Conservation (phyloP, 2,113 vertebrate species). For the Pheucticus melanocephalus region DNA sequence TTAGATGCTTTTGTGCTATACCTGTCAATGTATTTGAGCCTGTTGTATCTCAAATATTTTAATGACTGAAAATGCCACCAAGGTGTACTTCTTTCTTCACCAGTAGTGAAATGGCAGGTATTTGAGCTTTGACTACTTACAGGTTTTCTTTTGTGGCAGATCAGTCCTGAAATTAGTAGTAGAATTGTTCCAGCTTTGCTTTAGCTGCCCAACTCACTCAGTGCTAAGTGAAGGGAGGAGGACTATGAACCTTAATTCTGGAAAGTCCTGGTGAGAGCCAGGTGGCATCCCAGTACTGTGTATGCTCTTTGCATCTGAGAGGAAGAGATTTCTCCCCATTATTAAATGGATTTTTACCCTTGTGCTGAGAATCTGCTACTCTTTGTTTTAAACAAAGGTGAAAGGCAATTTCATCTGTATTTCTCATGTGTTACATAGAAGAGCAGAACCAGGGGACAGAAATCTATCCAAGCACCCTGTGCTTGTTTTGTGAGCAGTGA, state of each 20-base stretch:
- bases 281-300: neutral
- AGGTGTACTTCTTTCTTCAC: neutral
- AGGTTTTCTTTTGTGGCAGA: neutral
- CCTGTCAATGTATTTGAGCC: neutral
- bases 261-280: neutral
- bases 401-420: neutral
- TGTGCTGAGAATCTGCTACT: neutral
- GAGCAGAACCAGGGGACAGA: neutral
- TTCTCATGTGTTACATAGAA: neutral
- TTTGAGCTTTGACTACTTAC: neutral
- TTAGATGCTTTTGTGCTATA: neutral
- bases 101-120: neutral
- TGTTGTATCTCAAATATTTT: neutral
- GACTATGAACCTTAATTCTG: neutral
- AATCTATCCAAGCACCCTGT: neutral
- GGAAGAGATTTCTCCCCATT: neutral
- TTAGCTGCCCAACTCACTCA: neutral
- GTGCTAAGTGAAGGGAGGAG: neutral
- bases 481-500: rapidly evolving
- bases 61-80: neutral
- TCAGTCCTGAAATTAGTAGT: neutral
- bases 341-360: neutral
- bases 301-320: neutral
- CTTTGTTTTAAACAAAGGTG: neutral
- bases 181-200: neutral